Evolutionary conservation across 2,888 invertebrate species (phyloP).

Genomic region (Eubasilissa splendida): DNA sequence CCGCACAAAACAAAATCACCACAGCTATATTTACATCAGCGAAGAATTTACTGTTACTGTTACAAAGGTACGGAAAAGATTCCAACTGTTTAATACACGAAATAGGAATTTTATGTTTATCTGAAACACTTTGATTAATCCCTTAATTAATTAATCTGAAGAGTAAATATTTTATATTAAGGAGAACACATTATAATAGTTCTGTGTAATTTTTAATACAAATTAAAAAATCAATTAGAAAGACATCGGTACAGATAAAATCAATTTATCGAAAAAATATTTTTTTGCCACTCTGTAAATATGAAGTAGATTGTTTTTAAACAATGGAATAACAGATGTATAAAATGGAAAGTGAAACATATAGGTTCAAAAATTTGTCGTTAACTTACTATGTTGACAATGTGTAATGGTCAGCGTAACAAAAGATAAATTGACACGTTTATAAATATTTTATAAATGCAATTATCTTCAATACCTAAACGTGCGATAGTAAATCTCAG

Average conservation of each 20-base stretch:
- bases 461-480: background rate
- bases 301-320: too few species aligned
- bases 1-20: background rate
- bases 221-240: background rate
- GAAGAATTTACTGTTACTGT: background rate
- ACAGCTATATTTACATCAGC: background rate
- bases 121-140: background rate
- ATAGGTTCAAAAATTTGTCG: too few species aligned
- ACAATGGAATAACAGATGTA: too few species aligned
- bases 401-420: too few species aligned
- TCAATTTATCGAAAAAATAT: too few species aligned
- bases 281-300: too few species aligned
- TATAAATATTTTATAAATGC: background rate
- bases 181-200: slow-evolving; percentile 1
- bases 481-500: background rate
- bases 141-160: background rate
- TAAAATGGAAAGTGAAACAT: too few species aligned
- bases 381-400: too few species aligned
- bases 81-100: background rate
- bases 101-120: background rate
- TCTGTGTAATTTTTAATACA: background rate
- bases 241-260: background rate
- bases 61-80: background rate
- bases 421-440: background rate
- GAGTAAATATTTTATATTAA: background rate